Evolutionary conservation across 2,888 invertebrate genomes (phyloP), one percentile per base, ranked within the genome.

Genomic region (Syrphus vitripennis): DNA sequence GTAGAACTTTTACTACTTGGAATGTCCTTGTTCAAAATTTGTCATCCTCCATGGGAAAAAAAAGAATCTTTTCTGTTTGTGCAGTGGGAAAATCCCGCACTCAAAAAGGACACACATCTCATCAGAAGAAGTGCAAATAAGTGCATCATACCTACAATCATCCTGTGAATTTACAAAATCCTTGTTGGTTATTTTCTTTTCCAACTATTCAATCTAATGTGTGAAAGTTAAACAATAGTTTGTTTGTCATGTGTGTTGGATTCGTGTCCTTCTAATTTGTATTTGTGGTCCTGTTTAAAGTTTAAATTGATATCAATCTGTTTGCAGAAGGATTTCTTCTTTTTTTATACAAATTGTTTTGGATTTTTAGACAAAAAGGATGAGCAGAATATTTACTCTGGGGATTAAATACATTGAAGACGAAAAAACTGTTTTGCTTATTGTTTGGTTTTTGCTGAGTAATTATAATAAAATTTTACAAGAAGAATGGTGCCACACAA

Each of bases 271-370:
- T 63, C 81, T 76, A 84, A 84, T 84, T 84, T 84, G 75, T 84
- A 72, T 84, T 76, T 84, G 84, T 71, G 84, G 86, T 86, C 37
- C 72, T 82, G 86, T 82, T 81, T 77, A 86, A 78, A 82, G 81
- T 86, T 82, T 81, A 82, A 86, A 86, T 82, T 82, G 86, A 86
- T 82, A 82, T 71, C 86, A 86, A 86, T 86, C 86, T 86, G 82
- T 86, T 86, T 86, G 82, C 63, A 42, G 69, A 77, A 55, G 86
- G 86, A 86, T 86, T 65, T 82, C 67, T 65, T 59, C 14, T 26
- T 63, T 69, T 70, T 50, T 26, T 37, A n/a, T n/a, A 24, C 6
- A 37, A 34, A 10, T 61, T 37, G 9, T 67, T 65, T 71, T 57
- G 16, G 29, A 26, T 19, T 10, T 65, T 1, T 14, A n/a, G 5